phyloP scores from a whole-genome alignment of 2,888 invertebrate species.

The Ophion obscuratus region DNA sequence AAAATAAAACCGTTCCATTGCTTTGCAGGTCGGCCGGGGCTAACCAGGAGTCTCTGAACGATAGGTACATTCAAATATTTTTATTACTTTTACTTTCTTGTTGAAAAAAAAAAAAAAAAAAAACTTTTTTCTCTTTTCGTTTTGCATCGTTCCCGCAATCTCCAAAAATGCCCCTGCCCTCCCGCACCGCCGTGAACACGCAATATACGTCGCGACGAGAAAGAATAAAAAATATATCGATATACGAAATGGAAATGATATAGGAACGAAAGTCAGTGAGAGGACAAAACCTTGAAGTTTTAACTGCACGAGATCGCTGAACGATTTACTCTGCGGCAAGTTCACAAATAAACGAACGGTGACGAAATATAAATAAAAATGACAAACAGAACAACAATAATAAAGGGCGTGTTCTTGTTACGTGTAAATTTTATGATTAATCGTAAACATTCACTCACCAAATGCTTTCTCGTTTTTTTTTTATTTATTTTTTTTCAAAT shows the following conservation, averaged over 20 bases:
- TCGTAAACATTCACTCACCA: conserved; percentile 18
- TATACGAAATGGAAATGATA: not conserved
- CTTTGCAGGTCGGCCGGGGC: conserved; percentile 82
- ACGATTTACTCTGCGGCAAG: conserved; percentile 19
- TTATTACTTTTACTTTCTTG: conserved; percentile 64
- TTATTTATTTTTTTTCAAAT: conserved; percentile 69
- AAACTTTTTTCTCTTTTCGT: conserved; percentile 62
- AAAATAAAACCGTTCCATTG: conserved; percentile 79
- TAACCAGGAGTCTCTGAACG: conserved; percentile 82
- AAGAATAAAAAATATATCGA: not conserved
- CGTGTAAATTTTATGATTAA: conserved; percentile 19
- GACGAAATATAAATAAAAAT: conserved; percentile 8
- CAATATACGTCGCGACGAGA: not conserved
- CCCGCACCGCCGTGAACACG: conserved; percentile 45
- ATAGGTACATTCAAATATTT: conserved; percentile 79
- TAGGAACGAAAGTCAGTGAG: conserved; percentile 27
- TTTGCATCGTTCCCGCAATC: conserved; percentile 57
- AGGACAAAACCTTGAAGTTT: conserved; percentile 21
- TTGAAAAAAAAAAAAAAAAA: conserved; percentile 13
- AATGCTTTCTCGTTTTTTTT: conserved; percentile 65
- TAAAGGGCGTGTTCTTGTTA: conserved; percentile 10
- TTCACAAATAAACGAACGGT: conserved; percentile 10
- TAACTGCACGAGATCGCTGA: conserved; percentile 26
- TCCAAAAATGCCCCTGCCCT: conserved; percentile 47
- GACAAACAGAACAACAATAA: not conserved